These are phyloP conservation scores for Phoebastria nigripes DNA, from an alignment of 2,797 vertebrate genomes.

Conservation along the genomic window DNA sequence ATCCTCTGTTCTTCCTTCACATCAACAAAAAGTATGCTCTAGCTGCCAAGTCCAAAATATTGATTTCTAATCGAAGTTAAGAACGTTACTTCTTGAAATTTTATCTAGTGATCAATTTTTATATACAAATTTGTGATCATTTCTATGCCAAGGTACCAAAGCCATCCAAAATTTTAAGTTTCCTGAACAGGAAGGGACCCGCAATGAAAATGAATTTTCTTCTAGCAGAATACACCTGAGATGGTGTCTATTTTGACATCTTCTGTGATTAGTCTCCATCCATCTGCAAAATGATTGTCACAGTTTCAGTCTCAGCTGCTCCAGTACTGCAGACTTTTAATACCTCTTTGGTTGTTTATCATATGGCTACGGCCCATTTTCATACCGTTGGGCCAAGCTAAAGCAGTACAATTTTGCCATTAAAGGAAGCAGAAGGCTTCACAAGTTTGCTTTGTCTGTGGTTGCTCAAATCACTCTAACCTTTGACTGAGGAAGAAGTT, in stretches of 20 bases:
- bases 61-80: background rate
- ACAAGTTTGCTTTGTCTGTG: background rate
- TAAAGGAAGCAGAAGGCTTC: background rate
- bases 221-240: background rate
- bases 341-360: background rate
- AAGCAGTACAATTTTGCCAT: background rate
- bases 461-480: conserved; percentile 31
- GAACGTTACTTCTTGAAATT: background rate
- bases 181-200: background rate
- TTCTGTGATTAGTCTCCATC: background rate
- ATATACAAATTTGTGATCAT: background rate
- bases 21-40: background rate
- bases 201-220: background rate
- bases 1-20: background rate
- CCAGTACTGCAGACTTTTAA: background rate
- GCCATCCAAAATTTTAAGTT: background rate
- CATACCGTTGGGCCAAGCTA: background rate
- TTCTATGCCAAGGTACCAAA: background rate
- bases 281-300: background rate
- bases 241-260: background rate
- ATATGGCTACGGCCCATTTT: background rate
- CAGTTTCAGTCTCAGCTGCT: background rate
- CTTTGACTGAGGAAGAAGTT: conserved; percentile 60
- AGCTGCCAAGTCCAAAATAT: background rate
- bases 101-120: background rate